Conservation (phyloP, 2,113 vertebrate species). For the Muntiacus reevesi region DNA sequence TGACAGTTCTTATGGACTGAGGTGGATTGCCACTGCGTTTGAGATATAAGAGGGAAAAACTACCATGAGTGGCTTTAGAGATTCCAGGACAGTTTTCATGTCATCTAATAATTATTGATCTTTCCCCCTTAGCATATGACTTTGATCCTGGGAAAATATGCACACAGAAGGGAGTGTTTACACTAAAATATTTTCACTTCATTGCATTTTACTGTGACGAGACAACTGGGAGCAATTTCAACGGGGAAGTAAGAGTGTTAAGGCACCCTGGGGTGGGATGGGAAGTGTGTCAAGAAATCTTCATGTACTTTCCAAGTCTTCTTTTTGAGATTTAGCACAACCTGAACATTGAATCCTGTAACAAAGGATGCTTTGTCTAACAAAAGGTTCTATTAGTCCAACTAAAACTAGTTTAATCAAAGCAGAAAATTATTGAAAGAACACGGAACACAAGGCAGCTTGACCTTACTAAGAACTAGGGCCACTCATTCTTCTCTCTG, state of each 20-base stretch:
- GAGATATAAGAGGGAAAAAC: neutral
- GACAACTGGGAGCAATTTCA: neutral
- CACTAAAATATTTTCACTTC: neutral
- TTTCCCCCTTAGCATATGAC: neutral
- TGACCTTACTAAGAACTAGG: neutral
- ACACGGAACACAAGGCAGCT: neutral
- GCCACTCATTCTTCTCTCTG: neutral
- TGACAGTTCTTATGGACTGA: neutral
- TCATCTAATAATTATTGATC: neutral
- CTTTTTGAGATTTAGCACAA: conserved; percentile 12
- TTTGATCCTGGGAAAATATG: neutral
- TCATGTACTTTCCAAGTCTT: neutral
- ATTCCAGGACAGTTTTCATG: neutral
- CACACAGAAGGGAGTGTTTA: neutral
- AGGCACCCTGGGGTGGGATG: neutral
- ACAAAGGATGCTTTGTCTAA: conserved; percentile 7
- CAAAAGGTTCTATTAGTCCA: neutral
- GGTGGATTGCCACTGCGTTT: neutral
- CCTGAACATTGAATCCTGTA: neutral
- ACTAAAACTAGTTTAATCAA: neutral
- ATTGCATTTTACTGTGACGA: neutral
- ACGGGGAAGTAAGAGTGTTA: neutral
- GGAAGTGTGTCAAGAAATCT: neutral
- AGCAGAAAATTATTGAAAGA: conserved; percentile 20
- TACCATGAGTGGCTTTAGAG: neutral